phyloP scores from a whole-genome alignment of 2,797 vertebrate genomes.

The Sus cebifrons region DNA sequence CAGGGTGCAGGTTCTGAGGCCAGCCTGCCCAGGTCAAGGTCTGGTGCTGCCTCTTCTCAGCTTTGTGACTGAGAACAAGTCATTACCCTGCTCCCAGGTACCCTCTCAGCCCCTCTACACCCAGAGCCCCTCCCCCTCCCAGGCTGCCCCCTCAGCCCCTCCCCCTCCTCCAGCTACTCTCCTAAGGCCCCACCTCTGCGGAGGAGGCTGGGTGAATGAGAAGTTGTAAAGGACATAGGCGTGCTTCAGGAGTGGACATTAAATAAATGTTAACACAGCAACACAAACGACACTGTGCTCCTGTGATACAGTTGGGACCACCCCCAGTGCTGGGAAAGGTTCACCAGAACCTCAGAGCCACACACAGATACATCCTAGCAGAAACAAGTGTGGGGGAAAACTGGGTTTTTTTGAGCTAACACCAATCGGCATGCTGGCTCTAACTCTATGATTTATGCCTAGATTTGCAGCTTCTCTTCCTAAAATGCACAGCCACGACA shows the following conservation, averaged over 20 bases:
- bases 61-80: not conserved
- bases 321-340: too few relatives aligned
- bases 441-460: not conserved
- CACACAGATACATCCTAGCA: too few relatives aligned
- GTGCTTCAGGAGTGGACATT: too few relatives aligned
- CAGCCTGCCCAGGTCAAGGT: not conserved
- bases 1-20: not conserved
- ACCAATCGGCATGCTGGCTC: not conserved
- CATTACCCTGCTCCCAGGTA: too few relatives aligned
- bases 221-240: fast-evolving
- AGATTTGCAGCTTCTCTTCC: not conserved
- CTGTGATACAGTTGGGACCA: fast-evolving
- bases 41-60: not conserved
- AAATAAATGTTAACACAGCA: not conserved
- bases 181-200: not conserved
- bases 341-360: not conserved
- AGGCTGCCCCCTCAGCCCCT: not conserved
- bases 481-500: not conserved
- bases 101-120: not conserved
- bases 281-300: not conserved
- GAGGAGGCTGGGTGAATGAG: fast-evolving
- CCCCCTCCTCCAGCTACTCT: not conserved
- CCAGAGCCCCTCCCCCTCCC: not conserved
- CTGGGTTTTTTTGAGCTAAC: fast-evolving
- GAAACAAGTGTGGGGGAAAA: fast-evolving